phyloP scores from a whole-genome alignment of 2,888 invertebrate species.

The Thera obeliscata region DNA sequence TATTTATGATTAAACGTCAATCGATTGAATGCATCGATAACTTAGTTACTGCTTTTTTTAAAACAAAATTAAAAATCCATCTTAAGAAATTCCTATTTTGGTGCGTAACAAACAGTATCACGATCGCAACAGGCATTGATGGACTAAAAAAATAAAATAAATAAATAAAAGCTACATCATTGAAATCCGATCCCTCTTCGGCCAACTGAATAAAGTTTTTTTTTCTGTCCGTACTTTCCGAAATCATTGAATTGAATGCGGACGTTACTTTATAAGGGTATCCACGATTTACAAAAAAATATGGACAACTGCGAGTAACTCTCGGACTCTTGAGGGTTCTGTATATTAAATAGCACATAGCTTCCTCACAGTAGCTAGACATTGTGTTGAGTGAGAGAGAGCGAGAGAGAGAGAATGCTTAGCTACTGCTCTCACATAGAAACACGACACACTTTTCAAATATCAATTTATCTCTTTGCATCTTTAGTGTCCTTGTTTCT shows the following conservation, averaged over 20 bases:
- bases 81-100: constrained; percentile 1
- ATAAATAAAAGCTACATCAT: constrained; percentile 19
- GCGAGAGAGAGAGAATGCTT: no score
- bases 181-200: constrained; percentile 21
- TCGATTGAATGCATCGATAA: no score
- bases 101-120: constrained; percentile 4
- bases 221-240: constrained; percentile 31
- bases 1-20: no score
- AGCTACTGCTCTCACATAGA: no score
- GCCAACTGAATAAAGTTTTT: constrained; percentile 20
- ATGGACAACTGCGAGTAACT: constrained; percentile 1
- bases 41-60: no score
- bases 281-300: constrained; percentile 44
- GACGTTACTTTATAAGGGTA: constrained; percentile 60
- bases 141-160: constrained; percentile 8
- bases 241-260: constrained; percentile 70
- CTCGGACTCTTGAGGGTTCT: background rate
- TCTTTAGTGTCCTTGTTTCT: no score
- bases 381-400: no score
- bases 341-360: background rate
- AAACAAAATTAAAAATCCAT: background rate
- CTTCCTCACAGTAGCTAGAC: no score
- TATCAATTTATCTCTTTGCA: no score
- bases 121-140: constrained; percentile 6
- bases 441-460: no score